Conservation (phyloP, 64 coral and sea anemone genomes). For the Hydrozoanthus tunicans region DNA sequence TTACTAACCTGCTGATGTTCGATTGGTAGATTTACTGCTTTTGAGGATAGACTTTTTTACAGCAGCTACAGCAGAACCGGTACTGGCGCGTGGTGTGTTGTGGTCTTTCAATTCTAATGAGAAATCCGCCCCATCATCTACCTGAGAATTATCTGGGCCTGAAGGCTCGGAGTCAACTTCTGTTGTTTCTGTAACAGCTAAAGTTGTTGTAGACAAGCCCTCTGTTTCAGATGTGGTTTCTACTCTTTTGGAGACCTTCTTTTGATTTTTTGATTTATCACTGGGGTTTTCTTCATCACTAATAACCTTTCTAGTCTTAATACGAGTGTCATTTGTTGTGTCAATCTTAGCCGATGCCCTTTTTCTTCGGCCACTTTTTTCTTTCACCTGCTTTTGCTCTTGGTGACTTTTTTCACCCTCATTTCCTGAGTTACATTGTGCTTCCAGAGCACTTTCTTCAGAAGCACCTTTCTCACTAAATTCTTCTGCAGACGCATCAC, state of each 20-base stretch:
- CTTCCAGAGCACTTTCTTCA: neutral
- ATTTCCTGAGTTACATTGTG: neutral
- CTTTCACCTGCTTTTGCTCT: neutral
- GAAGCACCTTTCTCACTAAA: neutral
- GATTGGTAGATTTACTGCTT: slow-evolving; percentile 33
- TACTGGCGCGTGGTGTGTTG: neutral
- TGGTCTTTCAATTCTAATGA: neutral
- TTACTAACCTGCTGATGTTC: slow-evolving; percentile 34
- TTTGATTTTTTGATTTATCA: neutral
- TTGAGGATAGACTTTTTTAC: slow-evolving; percentile 85
- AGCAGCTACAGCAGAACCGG: neutral
- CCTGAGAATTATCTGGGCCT: neutral
- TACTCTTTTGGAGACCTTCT: neutral
- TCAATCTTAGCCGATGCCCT: neutral
- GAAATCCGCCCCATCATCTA: neutral
- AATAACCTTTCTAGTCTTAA: slow-evolving; percentile 8
- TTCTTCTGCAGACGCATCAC: neutral
- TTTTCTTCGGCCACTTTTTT: neutral
- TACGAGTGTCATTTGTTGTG: neutral
- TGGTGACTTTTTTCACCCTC: neutral
- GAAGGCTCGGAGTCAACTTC: neutral
- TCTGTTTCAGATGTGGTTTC: neutral
- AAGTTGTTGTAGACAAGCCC: neutral
- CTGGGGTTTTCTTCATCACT: neutral
- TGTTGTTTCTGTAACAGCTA: slow-evolving; percentile 3